Base-by-base conservation (phyloP, 2,888 invertebrate genomes). In the Neria commutata region DNA sequence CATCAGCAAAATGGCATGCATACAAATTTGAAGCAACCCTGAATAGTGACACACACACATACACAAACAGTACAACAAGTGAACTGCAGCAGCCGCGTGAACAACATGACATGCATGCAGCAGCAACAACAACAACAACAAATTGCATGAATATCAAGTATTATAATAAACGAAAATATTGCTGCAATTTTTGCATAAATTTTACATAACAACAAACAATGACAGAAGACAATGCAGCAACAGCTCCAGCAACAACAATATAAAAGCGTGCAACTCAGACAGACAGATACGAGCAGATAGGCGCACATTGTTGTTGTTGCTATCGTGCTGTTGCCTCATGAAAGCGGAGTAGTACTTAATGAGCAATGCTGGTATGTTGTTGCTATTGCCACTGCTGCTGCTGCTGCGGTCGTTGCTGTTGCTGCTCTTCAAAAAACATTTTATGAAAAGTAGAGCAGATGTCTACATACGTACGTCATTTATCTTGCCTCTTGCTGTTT, bases 291-390 rank as follows among this genome's bases (percentile, higher is more conserved):
- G n/a, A n/a, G n/a, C n/a, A n/a, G n/a, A n/a, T n/a, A n/a, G n/a
- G n/a, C n/a, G n/a, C n/a, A n/a, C n/a, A n/a, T n/a, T 37, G 37
- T n/a, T 37, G 37, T n/a, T 37, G 37, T 14, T 42, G 42, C 42
- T 42, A 17, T 19, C 19, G 5, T 19, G 19, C 19, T 19, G 42
- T 21, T 42, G 17, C n/a, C 4, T 42, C 4, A 42, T 42, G 42
- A 17, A 42, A 42, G 5, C 4, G 42, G n/a, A n/a, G n/a, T n/a
- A n/a, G n/a, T n/a, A n/a, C n/a, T n/a, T 42, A 42, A 42, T 42
- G 42, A 42, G 42, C 42, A 42, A 42, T 21, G 19, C 21, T 21
- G 42, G 42, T 21, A 42, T 42, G 42, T 21, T 19, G 21, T 19
- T 42, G 42, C 21, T 42, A 21, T 21, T 19, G 42, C 42, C 17